Conservation (phyloP, 1,140 invertebrate species). For the Drosophila pectinifera region DNA sequence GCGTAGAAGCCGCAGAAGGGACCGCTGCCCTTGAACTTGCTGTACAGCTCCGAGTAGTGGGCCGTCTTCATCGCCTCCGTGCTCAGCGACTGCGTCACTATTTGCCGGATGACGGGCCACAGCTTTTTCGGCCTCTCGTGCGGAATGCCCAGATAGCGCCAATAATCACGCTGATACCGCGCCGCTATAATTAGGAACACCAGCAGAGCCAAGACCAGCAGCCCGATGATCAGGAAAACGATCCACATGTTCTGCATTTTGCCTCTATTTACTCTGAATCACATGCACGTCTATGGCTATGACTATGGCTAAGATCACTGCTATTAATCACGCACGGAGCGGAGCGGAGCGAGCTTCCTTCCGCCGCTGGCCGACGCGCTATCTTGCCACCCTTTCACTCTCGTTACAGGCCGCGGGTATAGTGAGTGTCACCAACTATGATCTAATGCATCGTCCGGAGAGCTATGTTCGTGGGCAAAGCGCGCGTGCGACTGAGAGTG, state of each 20-base stretch:
- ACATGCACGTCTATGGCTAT: slow-evolving; percentile 14
- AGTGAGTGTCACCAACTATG: slow-evolving; percentile 46
- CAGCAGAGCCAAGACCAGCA: slow-evolving; percentile 64
- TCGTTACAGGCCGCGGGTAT: not conserved
- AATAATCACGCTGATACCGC: slow-evolving; percentile 77
- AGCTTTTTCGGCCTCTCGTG: slow-evolving; percentile 74
- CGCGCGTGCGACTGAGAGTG: slow-evolving; percentile 61
- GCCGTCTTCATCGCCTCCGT: slow-evolving; percentile 63
- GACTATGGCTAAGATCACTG: slow-evolving; percentile 17
- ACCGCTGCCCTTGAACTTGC: slow-evolving; percentile 74
- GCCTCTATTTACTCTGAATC: slow-evolving; percentile 14
- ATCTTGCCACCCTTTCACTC: slow-evolving; percentile 23
- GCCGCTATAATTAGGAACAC: slow-evolving; percentile 60
- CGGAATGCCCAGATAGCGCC: slow-evolving; percentile 73
- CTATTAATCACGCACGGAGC: not conserved
- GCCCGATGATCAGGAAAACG: slow-evolving; percentile 66
- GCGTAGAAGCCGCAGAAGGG: slow-evolving; percentile 81
- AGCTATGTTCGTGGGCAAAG: slow-evolving; percentile 69
- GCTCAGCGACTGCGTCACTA: slow-evolving; percentile 60
- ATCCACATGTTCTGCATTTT: slow-evolving; percentile 70
- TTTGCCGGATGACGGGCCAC: slow-evolving; percentile 65
- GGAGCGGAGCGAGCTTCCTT: not conserved
- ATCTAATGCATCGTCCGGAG: slow-evolving; percentile 64
- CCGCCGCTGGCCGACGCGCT: slow-evolving; percentile 9
- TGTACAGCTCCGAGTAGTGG: slow-evolving; percentile 65